Percentiles rank a stretch among this genome's conserved stretches.
Conservation (phyloP, 2,797 vertebrate genomes). For the Phoebastria nigripes region DNA sequence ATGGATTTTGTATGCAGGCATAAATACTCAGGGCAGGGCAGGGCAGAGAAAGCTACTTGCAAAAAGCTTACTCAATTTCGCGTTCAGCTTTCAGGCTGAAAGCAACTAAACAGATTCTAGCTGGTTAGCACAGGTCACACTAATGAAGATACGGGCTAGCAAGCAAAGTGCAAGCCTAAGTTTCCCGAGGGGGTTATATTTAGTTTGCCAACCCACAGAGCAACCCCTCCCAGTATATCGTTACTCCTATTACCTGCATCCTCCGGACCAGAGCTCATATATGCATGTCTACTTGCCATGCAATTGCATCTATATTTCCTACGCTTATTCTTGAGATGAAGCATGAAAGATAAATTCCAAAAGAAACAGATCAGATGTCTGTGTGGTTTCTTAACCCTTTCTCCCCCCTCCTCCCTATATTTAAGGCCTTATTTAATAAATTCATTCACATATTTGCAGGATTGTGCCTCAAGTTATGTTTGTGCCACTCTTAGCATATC, state of each 20-base stretch:
- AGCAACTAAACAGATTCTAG: not conserved
- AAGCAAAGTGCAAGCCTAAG: not conserved
- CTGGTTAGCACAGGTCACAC: not conserved
- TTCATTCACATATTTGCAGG: not conserved
- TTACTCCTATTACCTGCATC: not conserved
- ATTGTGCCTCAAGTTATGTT: not conserved
- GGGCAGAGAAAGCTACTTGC: not conserved
- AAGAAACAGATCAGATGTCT: not conserved
- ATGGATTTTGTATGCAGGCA: not conserved
- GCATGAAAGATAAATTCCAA: not conserved
- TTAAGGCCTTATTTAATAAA: not conserved
- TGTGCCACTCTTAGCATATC: not conserved
- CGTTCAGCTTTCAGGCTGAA: not conserved
- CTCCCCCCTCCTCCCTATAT: not conserved
- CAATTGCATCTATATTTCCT: not conserved
- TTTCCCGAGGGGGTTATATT: not conserved
- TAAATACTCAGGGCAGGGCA: not conserved
- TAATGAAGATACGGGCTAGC: not conserved
- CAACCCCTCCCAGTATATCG: not conserved
- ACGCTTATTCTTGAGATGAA: not conserved
- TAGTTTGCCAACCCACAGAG: not conserved
- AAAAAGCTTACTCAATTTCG: not conserved
- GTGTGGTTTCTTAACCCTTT: not conserved
- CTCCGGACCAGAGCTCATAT: not conserved
- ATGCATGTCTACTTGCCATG: not conserved